Percentiles rank a stretch among this genome's conserved stretches.
Evolutionary conservation across 2,113 vertebrate genomes (phyloP).

Genomic region (Rhabdomys dilectus): DNA sequence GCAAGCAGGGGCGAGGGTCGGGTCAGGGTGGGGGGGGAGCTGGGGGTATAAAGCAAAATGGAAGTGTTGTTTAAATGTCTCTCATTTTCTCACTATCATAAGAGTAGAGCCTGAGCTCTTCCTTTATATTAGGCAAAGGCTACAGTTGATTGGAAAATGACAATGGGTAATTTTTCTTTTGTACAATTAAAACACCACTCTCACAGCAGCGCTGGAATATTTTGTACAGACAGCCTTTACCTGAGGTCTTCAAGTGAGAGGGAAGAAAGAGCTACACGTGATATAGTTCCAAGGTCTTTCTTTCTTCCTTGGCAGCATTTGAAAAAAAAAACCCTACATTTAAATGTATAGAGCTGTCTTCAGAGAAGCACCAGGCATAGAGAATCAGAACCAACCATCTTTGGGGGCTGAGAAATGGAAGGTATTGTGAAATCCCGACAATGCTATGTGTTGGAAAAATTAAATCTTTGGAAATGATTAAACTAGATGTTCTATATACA

Average conservation of each 20-base stretch:
- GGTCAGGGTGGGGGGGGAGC: too few relatives aligned
- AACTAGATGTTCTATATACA: constrained; percentile 66
- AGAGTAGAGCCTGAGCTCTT: constrained; percentile 14
- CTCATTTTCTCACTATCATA: constrained; percentile 10
- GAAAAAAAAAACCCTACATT: constrained; percentile 67
- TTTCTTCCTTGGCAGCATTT: constrained; percentile 61
- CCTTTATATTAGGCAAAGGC: neutral
- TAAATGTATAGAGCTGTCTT: constrained; percentile 65
- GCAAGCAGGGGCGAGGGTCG: neutral
- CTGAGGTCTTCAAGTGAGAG: constrained; percentile 55
- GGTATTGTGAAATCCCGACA: constrained; percentile 66
- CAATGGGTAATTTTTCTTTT: constrained; percentile 60
- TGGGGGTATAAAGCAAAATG: neutral
- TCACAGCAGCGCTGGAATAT: constrained; percentile 58
- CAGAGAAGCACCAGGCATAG: constrained; percentile 15
- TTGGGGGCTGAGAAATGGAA: constrained; percentile 65
- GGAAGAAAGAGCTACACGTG: neutral
- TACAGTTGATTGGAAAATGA: constrained; percentile 45
- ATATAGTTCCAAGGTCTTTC: constrained; percentile 58
- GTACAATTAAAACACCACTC: constrained; percentile 66
- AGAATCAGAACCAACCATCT: constrained; percentile 67
- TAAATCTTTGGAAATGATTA: constrained; percentile 68
- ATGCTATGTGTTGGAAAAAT: constrained; percentile 66
- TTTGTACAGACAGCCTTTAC: constrained; percentile 65
- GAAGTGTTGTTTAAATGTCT: constrained; percentile 24